A percentile compares a stretch with the other conserved stretches of the same genome.
Evolutionary conservation across 2,888 invertebrate genomes (phyloP).

Genomic region (Stenolophus ochropezus): DNA sequence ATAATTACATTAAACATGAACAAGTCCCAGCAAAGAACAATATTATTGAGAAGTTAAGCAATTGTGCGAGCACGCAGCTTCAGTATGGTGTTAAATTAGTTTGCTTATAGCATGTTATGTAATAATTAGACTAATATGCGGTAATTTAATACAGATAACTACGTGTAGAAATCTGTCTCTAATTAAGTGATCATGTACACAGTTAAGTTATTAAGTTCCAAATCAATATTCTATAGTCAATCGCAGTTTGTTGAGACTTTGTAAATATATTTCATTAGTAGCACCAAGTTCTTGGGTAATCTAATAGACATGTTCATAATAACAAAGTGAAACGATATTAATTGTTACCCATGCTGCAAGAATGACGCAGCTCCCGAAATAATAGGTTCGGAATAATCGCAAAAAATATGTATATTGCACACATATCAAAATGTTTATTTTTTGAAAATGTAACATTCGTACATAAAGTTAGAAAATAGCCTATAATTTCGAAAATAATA

Average conservation of each 20-base stretch:
- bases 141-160: not conserved
- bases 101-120: not conserved
- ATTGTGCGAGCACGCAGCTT: not conserved
- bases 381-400: too few relatives aligned
- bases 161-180: not conserved
- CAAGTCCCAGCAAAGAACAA: not conserved
- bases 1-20: not conserved
- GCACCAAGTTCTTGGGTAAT: not conserved
- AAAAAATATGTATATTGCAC: too few relatives aligned
- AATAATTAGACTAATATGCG: not conserved
- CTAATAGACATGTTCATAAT: too few relatives aligned
- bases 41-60: not conserved
- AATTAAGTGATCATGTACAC: not conserved
- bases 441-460: too few relatives aligned
- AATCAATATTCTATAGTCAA: not conserved
- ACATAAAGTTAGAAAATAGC: too few relatives aligned
- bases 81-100: not conserved
- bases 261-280: too few relatives aligned
- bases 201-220: not conserved
- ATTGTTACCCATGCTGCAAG: too few relatives aligned
- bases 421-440: too few relatives aligned
- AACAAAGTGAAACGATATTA: too few relatives aligned
- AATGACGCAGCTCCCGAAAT: too few relatives aligned
- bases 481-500: too few relatives aligned
- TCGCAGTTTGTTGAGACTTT: not conserved